Percentiles rank a stretch among this genome's conserved stretches.
Evolutionary conservation across 2,113 vertebrate genomes (phyloP).

Genomic region (Seriola rivoliana): DNA sequence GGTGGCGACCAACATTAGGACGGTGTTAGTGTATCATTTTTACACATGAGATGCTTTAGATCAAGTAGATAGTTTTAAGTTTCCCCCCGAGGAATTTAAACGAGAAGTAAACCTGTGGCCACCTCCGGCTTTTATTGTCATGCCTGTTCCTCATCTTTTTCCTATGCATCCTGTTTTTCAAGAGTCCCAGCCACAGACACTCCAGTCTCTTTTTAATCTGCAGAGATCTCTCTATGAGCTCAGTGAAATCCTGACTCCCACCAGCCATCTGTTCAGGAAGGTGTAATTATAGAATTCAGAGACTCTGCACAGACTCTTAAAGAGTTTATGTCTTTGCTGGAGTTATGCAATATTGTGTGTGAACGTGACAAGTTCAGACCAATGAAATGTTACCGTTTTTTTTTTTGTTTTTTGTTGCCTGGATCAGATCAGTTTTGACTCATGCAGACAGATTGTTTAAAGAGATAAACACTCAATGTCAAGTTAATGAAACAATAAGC

Average conservation of each 20-base stretch:
- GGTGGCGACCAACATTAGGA: not conserved
- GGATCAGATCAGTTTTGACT: conserved; percentile 17
- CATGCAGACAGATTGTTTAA: not conserved
- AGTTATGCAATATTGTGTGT: conserved; percentile 59
- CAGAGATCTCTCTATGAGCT: conserved; percentile 58
- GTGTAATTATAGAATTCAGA: conserved; percentile 61
- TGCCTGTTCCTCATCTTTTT: conserved; percentile 7
- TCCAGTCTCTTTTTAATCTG: conserved; percentile 66
- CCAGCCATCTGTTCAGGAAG: conserved; percentile 73
- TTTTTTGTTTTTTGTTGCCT: not conserved
- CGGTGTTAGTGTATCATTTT: not conserved
- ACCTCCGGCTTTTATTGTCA: conserved; percentile 4
- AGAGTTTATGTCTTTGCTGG: conserved; percentile 54
- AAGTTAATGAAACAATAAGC: not conserved
- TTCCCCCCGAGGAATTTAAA: conserved; percentile 43
- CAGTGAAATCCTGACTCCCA: conserved; percentile 71
- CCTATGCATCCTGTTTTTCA: conserved; percentile 39
- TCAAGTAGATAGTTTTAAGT: not conserved
- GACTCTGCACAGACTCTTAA: conserved; percentile 44
- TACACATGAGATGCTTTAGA: not conserved
- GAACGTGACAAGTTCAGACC: conserved; percentile 43
- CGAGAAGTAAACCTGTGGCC: conserved; percentile 23
- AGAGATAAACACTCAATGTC: not conserved
- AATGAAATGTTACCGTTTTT: conserved; percentile 16
- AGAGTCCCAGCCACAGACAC: conserved; percentile 25